Evolutionary conservation across 2,113 vertebrate species (phyloP).

Genomic region (Galemys pyrenaicus): DNA sequence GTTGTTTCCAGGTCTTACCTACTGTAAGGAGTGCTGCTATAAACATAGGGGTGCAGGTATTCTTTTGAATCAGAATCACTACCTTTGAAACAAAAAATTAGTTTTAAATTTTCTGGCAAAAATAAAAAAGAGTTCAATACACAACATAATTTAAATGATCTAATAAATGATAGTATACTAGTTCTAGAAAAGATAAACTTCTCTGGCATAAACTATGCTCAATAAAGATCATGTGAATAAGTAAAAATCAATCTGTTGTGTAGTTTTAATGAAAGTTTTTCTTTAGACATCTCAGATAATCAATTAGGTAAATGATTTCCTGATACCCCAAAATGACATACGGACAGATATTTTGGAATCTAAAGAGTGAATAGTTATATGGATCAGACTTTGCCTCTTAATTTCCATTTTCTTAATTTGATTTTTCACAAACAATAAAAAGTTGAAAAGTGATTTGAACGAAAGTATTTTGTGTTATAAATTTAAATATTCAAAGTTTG

Average conservation of each 20-base stretch:
- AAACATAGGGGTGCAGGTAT: too few relatives aligned
- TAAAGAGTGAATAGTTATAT: not conserved
- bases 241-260: not conserved
- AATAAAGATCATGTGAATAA: not conserved
- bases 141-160: not conserved
- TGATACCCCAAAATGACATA: not conserved
- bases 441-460: not conserved
- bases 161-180: not conserved
- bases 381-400: not conserved
- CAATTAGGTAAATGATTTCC: not conserved
- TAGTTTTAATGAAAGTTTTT: not conserved
- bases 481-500: slow-evolving; percentile 20
- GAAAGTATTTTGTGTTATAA: not conserved
- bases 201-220: not conserved
- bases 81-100: not conserved
- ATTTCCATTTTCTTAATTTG: not conserved
- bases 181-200: not conserved
- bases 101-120: slow-evolving; percentile 20
- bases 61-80: too few relatives aligned
- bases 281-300: not conserved
- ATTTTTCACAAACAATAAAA: not conserved
- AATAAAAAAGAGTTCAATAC: not conserved
- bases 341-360: not conserved
- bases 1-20: too few relatives aligned
- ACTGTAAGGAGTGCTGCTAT: too few relatives aligned